A percentile compares a stretch with the other conserved stretches of the same genome.
phyloP scores from a whole-genome alignment of 2,888 invertebrate species.

The Coleophora deauratella region DNA sequence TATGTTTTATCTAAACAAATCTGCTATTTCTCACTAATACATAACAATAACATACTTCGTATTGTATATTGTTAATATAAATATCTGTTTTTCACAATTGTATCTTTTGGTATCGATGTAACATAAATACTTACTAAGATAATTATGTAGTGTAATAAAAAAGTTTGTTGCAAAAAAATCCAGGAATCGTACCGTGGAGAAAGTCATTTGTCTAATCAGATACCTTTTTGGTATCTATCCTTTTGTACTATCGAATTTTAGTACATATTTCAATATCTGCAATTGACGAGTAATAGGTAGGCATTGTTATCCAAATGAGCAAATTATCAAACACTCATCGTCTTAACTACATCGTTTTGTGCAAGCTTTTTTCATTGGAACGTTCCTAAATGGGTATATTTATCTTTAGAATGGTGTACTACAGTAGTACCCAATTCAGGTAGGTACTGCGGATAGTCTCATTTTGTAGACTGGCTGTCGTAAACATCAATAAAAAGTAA shows the following conservation, averaged over 20 bases:
- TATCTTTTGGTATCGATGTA: constrained; percentile 12
- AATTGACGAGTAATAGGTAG: constrained; percentile 30
- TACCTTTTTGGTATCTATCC: constrained; percentile 4
- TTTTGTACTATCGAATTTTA: no score
- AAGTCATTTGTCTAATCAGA: constrained; percentile 19
- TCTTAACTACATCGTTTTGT: not conserved
- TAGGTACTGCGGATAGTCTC: not conserved
- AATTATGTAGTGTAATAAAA: constrained; percentile 9
- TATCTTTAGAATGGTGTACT: no score
- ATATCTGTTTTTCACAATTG: not conserved
- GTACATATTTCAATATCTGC: constrained; percentile 19
- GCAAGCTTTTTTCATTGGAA: not conserved
- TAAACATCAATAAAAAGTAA: no score
- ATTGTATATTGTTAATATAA: constrained; percentile 1
- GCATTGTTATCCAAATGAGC: constrained; percentile 12
- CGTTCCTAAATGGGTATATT: no score
- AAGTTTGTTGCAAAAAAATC: not conserved
- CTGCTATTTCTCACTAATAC: constrained; percentile 28
- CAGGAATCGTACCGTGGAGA: no score
- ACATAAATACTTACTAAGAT: constrained; percentile 22
- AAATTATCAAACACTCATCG: constrained; percentile 6
- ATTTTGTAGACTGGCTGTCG: no score
- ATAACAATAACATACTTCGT: constrained; percentile 32
- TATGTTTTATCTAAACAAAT: constrained; percentile 20
- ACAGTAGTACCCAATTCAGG: not conserved